Evolutionary conservation across 1,140 invertebrate species (phyloP), one percentile per base, ranked within the genome.

Genomic region (Solenopsis fugax): DNA sequence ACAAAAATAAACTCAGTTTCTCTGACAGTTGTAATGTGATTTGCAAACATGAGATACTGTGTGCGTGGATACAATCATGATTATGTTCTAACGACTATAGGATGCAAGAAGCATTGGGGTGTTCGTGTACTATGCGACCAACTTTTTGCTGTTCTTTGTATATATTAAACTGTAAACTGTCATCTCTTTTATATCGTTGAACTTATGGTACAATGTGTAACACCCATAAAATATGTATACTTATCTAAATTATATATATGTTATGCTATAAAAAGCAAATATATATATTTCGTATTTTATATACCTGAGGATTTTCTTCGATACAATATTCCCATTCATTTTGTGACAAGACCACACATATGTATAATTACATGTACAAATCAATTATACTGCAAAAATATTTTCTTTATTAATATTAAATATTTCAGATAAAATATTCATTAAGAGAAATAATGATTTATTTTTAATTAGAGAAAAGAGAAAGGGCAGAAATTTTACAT

Each of bases 221-320:
- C 91, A 91, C 88, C 84, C 76, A 87, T 90, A 93, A 92, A 85
- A 87, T 92, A 91, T 93, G 88, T 94, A 94, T 93, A 93, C 91
- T 92, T 94, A 92, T 92, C 91, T 94, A 94, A 94, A 94, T 94
- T 95, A 95, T 94, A 91, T 94, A 91, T 92, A 91, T 92, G 90
- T 90, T 87, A 90, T 82, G 72, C 89, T 92, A 93, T 92, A 92
- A 93, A 54, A 92, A 92, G 91, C 94, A 93, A 94, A 94, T 95
- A 95, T 94, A 94, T 94, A 95, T 94, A 94, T 94, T 95, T 94
- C 93, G 87, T 94, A 95, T 95, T 95, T 94, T 94, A 93, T 93
- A 93, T 85, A 92, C 13, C n/a, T 37, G 82, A 3, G 9, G 37
- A 71, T 41, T n/a, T 76, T 54, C 21, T 75, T 52, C 9, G 9